Percentiles rank a stretch among this genome's conserved stretches.
Conservation (phyloP, 2,113 vertebrate genomes). For the Cepphus grylle region DNA sequence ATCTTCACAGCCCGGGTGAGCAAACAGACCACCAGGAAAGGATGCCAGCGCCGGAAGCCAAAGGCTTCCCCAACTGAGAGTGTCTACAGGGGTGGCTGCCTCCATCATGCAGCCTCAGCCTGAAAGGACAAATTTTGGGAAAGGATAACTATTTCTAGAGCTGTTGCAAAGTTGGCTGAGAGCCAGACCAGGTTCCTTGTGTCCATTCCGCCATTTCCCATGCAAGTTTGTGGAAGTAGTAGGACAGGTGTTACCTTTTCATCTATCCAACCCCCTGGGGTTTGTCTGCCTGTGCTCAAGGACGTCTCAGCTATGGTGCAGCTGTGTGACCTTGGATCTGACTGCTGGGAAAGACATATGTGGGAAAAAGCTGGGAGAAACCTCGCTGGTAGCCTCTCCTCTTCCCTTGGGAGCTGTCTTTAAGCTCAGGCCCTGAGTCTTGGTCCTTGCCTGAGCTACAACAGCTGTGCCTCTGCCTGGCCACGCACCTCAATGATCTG, state of each 20-base stretch:
- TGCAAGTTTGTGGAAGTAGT: background rate
- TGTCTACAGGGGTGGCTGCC: background rate
- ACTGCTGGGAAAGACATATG: background rate
- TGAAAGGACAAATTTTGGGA: background rate
- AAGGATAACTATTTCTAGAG: background rate
- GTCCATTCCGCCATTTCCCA: background rate
- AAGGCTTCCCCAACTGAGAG: background rate
- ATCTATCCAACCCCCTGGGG: background rate
- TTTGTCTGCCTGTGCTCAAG: background rate
- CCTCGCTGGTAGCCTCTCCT: background rate
- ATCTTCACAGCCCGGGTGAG: background rate
- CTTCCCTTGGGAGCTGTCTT: background rate
- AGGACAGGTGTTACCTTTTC: background rate
- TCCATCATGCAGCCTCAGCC: background rate
- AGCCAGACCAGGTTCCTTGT: background rate
- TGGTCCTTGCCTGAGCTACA: background rate
- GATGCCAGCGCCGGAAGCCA: background rate
- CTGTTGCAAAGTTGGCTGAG: background rate
- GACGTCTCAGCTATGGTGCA: background rate
- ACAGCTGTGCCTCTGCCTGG: background rate
- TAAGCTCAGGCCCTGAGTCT: background rate
- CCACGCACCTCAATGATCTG: background rate
- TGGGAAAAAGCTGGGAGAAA: background rate
- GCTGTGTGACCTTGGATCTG: background rate
- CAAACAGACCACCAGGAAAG: background rate